A percentile compares a stretch with the other conserved stretches of the same genome.
Conservation (phyloP, 1,140 invertebrate genomes). For the Psilanteris sp. region DNA sequence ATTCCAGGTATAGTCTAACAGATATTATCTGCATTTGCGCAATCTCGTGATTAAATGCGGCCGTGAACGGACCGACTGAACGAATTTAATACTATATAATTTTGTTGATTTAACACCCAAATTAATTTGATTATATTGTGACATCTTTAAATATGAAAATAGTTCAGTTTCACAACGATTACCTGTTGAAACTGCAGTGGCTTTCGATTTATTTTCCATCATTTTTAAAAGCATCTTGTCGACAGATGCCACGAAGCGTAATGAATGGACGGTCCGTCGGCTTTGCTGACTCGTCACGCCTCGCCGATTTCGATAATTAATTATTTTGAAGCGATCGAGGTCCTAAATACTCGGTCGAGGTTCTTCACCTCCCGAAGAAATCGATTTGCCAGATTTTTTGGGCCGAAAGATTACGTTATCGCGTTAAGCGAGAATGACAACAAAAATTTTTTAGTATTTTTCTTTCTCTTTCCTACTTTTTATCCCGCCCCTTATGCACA, state of each 20-base stretch:
- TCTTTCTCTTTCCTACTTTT: neutral
- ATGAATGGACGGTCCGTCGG: constrained; percentile 35
- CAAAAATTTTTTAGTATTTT: too few relatives aligned
- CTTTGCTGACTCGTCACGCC: constrained; percentile 37
- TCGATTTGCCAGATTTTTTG: constrained; percentile 50
- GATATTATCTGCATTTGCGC: too few relatives aligned
- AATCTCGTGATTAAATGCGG: too few relatives aligned
- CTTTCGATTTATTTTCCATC: constrained; percentile 48
- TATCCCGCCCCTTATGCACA: constrained; percentile 1
- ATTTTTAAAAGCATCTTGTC: constrained; percentile 45
- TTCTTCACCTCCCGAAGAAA: constrained; percentile 48
- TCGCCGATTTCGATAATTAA: constrained; percentile 58
- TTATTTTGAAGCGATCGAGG: constrained; percentile 49
- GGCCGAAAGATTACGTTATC: constrained; percentile 37
- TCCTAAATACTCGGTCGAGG: constrained; percentile 16
- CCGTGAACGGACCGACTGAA: too few relatives aligned
- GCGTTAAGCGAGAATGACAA: too few relatives aligned
- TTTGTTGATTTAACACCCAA: too few relatives aligned
- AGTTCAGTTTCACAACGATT: constrained; percentile 9
- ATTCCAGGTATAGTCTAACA: too few relatives aligned
- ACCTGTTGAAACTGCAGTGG: constrained; percentile 6
- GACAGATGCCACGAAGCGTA: constrained; percentile 44
- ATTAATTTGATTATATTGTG: too few relatives aligned
- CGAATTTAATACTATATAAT: too few relatives aligned
- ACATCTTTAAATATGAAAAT: too few relatives aligned